Evolutionary conservation across 2,888 invertebrate genomes (phyloP), one percentile per base, ranked within the genome.

Genomic region (Melanostoma mellinum): DNA sequence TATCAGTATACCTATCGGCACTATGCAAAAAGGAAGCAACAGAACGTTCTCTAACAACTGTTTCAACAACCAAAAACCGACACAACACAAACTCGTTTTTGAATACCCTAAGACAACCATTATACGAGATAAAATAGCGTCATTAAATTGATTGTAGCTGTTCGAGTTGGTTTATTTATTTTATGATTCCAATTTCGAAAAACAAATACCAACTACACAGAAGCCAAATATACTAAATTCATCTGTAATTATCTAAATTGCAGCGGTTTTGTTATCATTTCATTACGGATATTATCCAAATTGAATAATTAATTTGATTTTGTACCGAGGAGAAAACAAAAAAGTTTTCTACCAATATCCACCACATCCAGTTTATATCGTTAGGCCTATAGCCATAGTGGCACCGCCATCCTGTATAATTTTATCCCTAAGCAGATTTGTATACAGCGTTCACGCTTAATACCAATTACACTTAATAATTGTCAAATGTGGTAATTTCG

Each of bases 381-480:
- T 46, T 10, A 3, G 58, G 52, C 68, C 10, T 4, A 30, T 35
- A 42, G 61, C 42, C 56, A 48, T 5, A 30, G 6, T 6, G 61
- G 68, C 52, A 30, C 38, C 79, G 32, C 30, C 52, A 69, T 36
- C 42, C 50, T 33, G 2, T 63, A 42, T 48, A 65, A 40, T 36
- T 35, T 33, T 46, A 63, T 9, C 42, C 55, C 53, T 60, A 81
- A 48, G 20, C 60, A 46, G 42, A 32, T 50, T 50, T 42, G 6
- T n/a, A 6, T 0, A 38, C 50, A 56, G 60, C 6, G 53, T 50
- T 50, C 55, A 44, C 68, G 68, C 73, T 69, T 68, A 72, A 55
- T 68, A 44, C 77, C 56, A 63, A 72, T 77, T 73, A 68, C 78
- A 84, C 60, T 74, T 9, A 78, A 78, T 74, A 65, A 84, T 79